Base-by-base conservation (phyloP, 2,888 invertebrate species). In the Leptothorax acervorum region DNA sequence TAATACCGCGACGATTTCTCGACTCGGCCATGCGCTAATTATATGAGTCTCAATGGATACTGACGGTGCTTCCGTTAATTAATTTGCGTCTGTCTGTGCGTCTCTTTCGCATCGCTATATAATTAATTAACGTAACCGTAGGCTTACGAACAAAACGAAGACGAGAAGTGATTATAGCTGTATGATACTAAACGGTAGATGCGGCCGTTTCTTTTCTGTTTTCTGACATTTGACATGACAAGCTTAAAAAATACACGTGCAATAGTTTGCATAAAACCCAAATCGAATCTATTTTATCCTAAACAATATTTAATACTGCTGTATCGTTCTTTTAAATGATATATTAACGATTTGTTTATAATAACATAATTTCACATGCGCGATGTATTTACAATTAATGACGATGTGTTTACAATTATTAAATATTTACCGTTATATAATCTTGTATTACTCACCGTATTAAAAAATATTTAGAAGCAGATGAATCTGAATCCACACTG, bases 61-160 rank as follows among this genome's bases (percentile, higher is more conserved):
- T 53, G 63, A 31, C 53, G 70, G 42, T 45, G 55, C 68, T 60
- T 65, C 60, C 84, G 87, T 89, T 87, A 89, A 88, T 88, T 88
- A 89, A 87, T 88, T 84, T 70, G 74, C 70, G 76, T 82, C 74
- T 71, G 66, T 63, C 62, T 55, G 71, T n/a, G 31, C 60, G 62
- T 82, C 75, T 79, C 79, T 76, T 55, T 65, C 60, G 51, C 79
- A 60, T 57, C 28, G 65, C 11, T 65, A 71, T 63, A 53, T 62
- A 48, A 66, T 85, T 88, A 88, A 88, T 89, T 88, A 88, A 66
- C 55, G 55, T 73, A 82, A 84, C 45, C 48, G 39, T 86, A 73
- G 86, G 18, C 91, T 83, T 3, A 91, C 83, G 48, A 91, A 93
- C 42, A 92, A 93, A 68, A 92, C 12, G 15, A 92, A 60, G 68